Percentiles rank a stretch among this genome's conserved stretches.
phyloP scores from a whole-genome alignment of 2,113 vertebrate species.

The Planiliza haematocheilus region DNA sequence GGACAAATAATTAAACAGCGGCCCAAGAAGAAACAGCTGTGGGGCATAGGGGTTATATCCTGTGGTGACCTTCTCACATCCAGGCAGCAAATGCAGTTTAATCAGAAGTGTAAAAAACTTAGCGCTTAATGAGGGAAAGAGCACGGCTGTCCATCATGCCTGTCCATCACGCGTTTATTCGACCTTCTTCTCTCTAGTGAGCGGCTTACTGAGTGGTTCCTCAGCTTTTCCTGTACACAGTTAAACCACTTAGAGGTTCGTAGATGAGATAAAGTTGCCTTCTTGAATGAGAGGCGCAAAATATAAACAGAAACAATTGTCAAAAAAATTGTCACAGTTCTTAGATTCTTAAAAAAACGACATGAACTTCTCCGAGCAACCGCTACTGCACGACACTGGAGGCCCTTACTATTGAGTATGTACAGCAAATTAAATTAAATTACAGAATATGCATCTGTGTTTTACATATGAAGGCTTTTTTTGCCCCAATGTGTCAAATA shows the following conservation, averaged over 20 bases:
- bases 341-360: background rate
- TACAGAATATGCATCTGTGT: background rate
- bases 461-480: background rate
- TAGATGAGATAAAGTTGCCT: background rate
- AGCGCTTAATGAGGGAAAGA: slow-evolving; percentile 26
- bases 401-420: background rate
- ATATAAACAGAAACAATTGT: no score
- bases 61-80: slow-evolving; percentile 45
- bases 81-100: slow-evolving; percentile 30
- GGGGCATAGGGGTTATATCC: slow-evolving; percentile 30
- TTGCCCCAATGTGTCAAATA: background rate
- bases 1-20: slow-evolving; percentile 55
- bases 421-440: no score
- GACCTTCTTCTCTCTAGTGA: background rate
- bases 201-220: background rate
- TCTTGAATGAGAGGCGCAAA: no score
- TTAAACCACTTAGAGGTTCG: background rate
- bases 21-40: background rate
- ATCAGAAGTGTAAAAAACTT: slow-evolving; percentile 18
- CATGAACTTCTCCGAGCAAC: background rate
- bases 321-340: no score
- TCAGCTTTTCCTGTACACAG: background rate
- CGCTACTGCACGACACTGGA: background rate
- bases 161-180: slow-evolving; percentile 7
- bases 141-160: slow-evolving; percentile 28